Base-by-base conservation (phyloP, 2,888 invertebrate genomes). In the Drosophila paranaensis region DNA sequence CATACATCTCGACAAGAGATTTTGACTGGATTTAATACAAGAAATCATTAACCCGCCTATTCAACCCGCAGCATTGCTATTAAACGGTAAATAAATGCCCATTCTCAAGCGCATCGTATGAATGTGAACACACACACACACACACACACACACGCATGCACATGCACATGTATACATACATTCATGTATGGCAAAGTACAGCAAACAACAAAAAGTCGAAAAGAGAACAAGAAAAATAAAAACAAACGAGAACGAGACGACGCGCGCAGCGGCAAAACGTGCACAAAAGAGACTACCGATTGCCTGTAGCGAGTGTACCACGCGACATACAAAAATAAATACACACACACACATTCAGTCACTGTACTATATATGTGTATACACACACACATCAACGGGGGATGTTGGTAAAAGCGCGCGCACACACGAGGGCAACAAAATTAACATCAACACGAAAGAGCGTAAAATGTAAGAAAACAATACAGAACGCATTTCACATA, bases 171-270 rank as follows among this genome's bases (percentile, higher is more conserved):
- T 27, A 16, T 25, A 50, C 30, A 60, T 25, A 48, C 37, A 51
- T 46, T 43, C 56, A 55, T 75, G 79, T 85, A 78, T 84, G 85
- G 66, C 76, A 88, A 90, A 85, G 90, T 86, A 90, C 89, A 90
- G 90, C 90, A 90, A 88, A 90, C 90, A 90, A 88, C 89, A 88
- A 90, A 89, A 90, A 90, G 79, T 89, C 81, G 72, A 90, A 87
- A 88, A 88, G 79, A 79, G 79, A 89, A 89, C 64, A 78, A 76
- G 77, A 82, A 85, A 86, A 90, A 85, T 85, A 88, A 86, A 90
- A 85, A 89, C 89, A 84, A 86, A 88, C 86, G 86, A 77, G 77
- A 77, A 69, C 70, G 60, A 79, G 62, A 71, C 54, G 88, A 84
- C 82, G 88, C 78, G 66, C 77, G 69, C 80, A 75, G 77, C 79